phyloP scores from a whole-genome alignment of 2,888 invertebrate species.

The Meta bourneti region DNA sequence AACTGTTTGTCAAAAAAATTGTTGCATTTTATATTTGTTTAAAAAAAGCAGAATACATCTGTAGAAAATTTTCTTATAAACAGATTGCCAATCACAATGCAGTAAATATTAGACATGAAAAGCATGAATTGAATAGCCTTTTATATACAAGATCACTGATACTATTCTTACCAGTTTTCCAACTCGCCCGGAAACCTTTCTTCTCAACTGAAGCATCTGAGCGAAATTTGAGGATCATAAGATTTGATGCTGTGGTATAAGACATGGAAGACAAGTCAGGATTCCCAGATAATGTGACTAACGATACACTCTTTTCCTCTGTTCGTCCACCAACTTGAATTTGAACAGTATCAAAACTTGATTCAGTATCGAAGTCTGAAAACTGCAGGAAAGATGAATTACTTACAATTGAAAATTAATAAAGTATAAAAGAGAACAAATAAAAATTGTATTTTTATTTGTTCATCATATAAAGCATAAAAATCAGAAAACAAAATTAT shows the following conservation, averaged over 20 bases:
- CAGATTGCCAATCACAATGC: too few species aligned
- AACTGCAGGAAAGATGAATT: conserved; percentile 84
- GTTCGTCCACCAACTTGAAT: conserved; percentile 96
- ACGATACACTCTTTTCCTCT: conserved; percentile 93
- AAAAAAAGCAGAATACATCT: too few species aligned
- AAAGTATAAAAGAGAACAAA: too few species aligned
- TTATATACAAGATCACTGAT: too few species aligned
- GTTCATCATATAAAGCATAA: not conserved
- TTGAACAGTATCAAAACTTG: conserved; percentile 97
- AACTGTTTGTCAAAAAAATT: too few species aligned
- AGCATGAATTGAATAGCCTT: too few species aligned
- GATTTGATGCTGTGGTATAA: conserved; percentile 96
- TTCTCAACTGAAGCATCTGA: conserved; percentile 95
- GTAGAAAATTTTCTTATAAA: too few species aligned
- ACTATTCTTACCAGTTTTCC: conserved; percentile 78
- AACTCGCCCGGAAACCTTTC: conserved; percentile 87
- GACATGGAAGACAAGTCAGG: conserved; percentile 91
- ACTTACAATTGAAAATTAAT: not conserved
- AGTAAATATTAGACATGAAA: too few species aligned
- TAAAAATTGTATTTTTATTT: not conserved
- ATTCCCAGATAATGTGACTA: conserved; percentile 93
- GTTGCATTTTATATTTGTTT: too few species aligned
- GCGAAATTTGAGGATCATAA: conserved; percentile 98
- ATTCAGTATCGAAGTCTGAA: conserved; percentile 98
- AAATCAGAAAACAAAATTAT: not conserved